phyloP scores from a whole-genome alignment of 2,113 vertebrate genomes.

The human region GRCh38 chr4:189255001-189255500 shows the following conservation, averaged over 20 bases:
- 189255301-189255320: background rate
- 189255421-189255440: background rate
- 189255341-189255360: background rate
- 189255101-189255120: background rate
- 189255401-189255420: background rate
- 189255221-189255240: background rate
- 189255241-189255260: background rate
- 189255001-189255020: background rate
- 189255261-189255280: background rate
- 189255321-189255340: background rate
- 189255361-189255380: background rate
- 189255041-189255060: background rate
- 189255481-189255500: background rate
- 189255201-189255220: background rate
- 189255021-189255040: background rate
- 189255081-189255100: background rate
- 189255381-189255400: background rate
- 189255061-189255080: background rate
- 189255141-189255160: conserved; percentile 4
- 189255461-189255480: background rate
- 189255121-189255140: background rate
- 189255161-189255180: background rate
- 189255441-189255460: background rate
- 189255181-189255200: background rate
- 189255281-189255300: background rate